Base-by-base conservation (phyloP, 1,140 invertebrate species). In the Oncopeltus fasciatus region DNA sequence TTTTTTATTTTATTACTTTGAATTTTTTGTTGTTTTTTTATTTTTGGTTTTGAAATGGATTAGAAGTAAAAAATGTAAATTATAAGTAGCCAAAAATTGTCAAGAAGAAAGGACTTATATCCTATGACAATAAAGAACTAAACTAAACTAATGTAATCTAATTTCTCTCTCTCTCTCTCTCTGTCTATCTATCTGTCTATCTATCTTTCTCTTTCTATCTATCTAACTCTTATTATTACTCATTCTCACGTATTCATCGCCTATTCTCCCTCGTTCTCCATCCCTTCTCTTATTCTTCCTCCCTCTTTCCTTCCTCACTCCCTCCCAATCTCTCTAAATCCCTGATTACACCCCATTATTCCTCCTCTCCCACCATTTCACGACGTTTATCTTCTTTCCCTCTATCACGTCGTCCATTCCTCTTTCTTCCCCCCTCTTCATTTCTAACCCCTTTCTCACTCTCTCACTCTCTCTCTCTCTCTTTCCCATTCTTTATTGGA, bases 391-490 rank as follows among this genome's bases (percentile, higher is more conserved):
- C 47, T 43, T 49, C 44, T 24, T 27, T 29, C 26, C 20, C 33
- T 60, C 59, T 24, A 18, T 27, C 2, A 46, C 8, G 33, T 46
- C 21, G 11, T n/a, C 18, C 14, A 16, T 18, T 20, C 44, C 43
- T 28, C 9, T 4, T 12, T 60, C 59, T 46, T 20, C 20, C 24
- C 18, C 12, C 63, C 60, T 63, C 65, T 59, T 59, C 61, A 57
- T 62, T 63, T 21, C 26, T 33, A 44, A 44, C 49, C 44, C 4
- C 28, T 29, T 12, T 60, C 16, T 21, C 24, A 26, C 38, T 60
- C 59, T 47, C 18, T 57, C 53, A 21, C 53, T 57, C 53, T 57
- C 24, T 27, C 26, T 44, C 38, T 44, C 57, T 44, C 38, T 44
- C 57, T 59, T 29, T 24, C 29, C 38, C 57, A 9, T n/a, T 49